Evolutionary conservation across 2,113 vertebrate genomes (phyloP).

Genomic region (Ochotona curzoniae): DNA sequence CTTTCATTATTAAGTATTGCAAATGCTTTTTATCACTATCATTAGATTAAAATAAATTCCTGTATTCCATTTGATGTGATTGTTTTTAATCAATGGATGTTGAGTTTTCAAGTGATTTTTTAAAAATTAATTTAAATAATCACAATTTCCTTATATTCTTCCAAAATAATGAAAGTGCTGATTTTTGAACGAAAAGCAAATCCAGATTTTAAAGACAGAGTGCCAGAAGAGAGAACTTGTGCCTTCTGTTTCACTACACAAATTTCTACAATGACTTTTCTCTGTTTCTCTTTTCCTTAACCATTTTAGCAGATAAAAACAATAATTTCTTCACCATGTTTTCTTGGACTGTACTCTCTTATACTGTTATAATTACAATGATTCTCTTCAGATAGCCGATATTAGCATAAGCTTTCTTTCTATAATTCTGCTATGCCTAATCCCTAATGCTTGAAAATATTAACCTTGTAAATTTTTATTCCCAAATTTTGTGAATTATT

Average conservation of each 20-base stretch:
- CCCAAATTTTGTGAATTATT: neutral
- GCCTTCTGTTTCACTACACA: too few relatives aligned
- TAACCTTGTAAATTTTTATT: neutral
- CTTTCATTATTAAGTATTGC: neutral
- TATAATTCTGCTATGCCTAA: neutral
- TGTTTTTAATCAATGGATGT: neutral
- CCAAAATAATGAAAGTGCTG: neutral
- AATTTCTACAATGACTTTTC: neutral
- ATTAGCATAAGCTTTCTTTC: neutral
- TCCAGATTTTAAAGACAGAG: too few relatives aligned
- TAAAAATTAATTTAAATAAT: neutral
- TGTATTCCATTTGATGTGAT: neutral
- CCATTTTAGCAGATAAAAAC: neutral
- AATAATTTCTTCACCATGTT: neutral
- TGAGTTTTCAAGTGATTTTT: neutral
- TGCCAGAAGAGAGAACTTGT: too few relatives aligned
- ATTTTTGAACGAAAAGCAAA: neutral
- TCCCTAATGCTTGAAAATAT: neutral
- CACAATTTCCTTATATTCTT: neutral
- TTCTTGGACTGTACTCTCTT: neutral
- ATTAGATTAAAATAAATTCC: neutral
- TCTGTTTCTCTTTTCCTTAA: neutral
- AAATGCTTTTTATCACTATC: neutral
- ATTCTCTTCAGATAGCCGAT: neutral
- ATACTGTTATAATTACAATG: neutral